Percentiles rank a stretch among this genome's conserved stretches.
Evolutionary conservation across 2,797 vertebrate genomes (phyloP).

Genomic region (Dermochelys coriacea): DNA sequence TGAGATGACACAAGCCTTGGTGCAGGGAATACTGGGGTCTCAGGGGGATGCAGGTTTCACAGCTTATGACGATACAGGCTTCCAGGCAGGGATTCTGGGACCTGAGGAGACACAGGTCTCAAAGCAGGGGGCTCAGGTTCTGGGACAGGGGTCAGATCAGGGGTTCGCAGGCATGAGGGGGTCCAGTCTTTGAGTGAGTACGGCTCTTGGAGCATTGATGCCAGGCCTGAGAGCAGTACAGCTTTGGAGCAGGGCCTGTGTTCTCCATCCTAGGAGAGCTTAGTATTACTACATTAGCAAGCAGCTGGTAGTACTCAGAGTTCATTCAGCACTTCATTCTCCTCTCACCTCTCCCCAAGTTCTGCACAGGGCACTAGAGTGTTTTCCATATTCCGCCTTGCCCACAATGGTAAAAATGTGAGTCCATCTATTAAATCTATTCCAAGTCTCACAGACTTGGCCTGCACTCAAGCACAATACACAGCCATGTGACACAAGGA

Average conservation of each 20-base stretch:
- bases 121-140: too few relatives aligned
- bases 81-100: too few relatives aligned
- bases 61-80: too few relatives aligned
- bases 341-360: conserved; percentile 53
- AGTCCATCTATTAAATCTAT: conserved; percentile 28
- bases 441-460: conserved; percentile 56
- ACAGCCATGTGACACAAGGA: conserved; percentile 46
- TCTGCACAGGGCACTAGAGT: conserved; percentile 37
- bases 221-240: background rate
- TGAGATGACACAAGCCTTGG: background rate
- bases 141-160: background rate
- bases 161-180: background rate
- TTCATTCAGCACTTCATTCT: conserved; percentile 1
- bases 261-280: background rate
- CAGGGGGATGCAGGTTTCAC: too few relatives aligned
- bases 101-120: too few relatives aligned
- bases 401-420: conserved; percentile 60
- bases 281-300: background rate
- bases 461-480: conserved; percentile 47
- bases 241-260: background rate
- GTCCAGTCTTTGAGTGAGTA: background rate
- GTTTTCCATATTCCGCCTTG: conserved; percentile 69
- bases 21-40: too few relatives aligned
- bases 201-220: fast-evolving
- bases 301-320: fast-evolving